Percentiles rank a stretch among this genome's conserved stretches.
Conservation (phyloP, 2,113 vertebrate species). For the Labrus mixtus region DNA sequence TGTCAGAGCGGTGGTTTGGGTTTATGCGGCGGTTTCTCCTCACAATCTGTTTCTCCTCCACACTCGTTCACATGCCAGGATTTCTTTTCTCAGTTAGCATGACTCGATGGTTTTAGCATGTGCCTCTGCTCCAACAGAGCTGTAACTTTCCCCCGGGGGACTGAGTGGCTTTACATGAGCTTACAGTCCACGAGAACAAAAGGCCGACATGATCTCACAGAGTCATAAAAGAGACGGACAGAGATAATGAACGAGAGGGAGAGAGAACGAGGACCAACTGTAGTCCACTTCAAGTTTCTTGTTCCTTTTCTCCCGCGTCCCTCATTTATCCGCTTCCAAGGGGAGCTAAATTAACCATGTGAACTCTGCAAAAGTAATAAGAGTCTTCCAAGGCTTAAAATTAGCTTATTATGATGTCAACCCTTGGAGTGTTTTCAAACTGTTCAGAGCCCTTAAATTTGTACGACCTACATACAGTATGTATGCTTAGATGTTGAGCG, state of each 20-base stretch:
- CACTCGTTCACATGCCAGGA: background rate
- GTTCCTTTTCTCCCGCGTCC: background rate
- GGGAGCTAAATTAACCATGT: background rate
- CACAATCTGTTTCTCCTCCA: slow-evolving; percentile 3
- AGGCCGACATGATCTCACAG: slow-evolving; percentile 43
- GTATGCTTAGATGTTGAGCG: background rate
- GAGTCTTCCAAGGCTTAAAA: background rate
- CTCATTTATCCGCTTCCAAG: background rate
- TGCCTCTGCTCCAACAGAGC: slow-evolving; percentile 15
- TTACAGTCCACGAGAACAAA: slow-evolving; percentile 36
- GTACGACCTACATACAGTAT: too few relatives aligned
- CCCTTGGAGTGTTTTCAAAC: background rate
- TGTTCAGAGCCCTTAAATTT: background rate
- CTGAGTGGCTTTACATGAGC: slow-evolving; percentile 29
- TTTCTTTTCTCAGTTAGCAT: background rate
- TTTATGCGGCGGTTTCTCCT: background rate
- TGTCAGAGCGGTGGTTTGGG: background rate
- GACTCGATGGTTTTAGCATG: slow-evolving; percentile 38
- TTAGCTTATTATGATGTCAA: background rate
- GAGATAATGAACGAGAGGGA: slow-evolving; percentile 27
- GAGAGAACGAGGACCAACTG: background rate
- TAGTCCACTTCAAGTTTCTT: background rate
- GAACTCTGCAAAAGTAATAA: background rate
- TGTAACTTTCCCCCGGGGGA: slow-evolving; percentile 34
- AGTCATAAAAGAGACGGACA: slow-evolving; percentile 21